Percentiles rank a stretch among this genome's conserved stretches.
Conservation (phyloP, 2,888 invertebrate species). For the Gortyna flavago region DNA sequence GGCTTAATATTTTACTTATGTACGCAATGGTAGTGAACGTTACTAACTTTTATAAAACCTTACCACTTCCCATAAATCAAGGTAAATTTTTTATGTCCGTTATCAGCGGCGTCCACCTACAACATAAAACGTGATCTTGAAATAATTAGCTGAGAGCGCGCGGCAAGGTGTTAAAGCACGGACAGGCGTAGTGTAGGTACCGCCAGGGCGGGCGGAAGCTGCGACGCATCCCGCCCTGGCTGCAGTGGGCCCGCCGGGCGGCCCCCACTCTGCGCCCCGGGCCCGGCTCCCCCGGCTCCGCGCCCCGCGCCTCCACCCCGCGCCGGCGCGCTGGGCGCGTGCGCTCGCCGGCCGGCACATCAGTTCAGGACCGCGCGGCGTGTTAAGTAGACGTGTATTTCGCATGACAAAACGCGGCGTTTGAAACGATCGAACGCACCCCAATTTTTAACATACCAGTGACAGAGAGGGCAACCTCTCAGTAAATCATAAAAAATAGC, state of each 20-base stretch:
- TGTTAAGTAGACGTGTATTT: conserved; percentile 78
- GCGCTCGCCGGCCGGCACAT: conserved; percentile 89
- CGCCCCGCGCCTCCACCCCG: conserved; percentile 77
- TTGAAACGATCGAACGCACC: conserved; percentile 84
- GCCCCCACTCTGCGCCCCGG: conserved; percentile 75
- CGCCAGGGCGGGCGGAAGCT: conserved; percentile 87
- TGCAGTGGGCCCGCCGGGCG: conserved; percentile 78
- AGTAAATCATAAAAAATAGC: conserved; percentile 81
- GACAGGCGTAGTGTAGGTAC: conserved; percentile 62
- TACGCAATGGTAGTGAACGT: not conserved
- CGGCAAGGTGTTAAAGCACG: conserved; percentile 64
- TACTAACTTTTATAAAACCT: conserved; percentile 15
- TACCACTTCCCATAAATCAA: conserved; percentile 48
- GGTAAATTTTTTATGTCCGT: conserved; percentile 56
- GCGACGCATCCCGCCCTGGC: conserved; percentile 84
- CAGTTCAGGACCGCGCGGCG: conserved; percentile 89
- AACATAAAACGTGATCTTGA: conserved; percentile 72
- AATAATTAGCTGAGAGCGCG: conserved; percentile 71
- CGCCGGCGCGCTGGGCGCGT: conserved; percentile 83
- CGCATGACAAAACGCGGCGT: conserved; percentile 79
- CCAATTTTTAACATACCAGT: conserved; percentile 78
- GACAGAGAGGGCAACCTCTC: conserved; percentile 87
- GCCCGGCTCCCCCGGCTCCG: conserved; percentile 74
- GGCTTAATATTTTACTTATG: not conserved
- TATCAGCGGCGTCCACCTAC: conserved; percentile 67